Evolutionary conservation across 2,888 invertebrate species (phyloP).

Genomic region (Acleris laterana): DNA sequence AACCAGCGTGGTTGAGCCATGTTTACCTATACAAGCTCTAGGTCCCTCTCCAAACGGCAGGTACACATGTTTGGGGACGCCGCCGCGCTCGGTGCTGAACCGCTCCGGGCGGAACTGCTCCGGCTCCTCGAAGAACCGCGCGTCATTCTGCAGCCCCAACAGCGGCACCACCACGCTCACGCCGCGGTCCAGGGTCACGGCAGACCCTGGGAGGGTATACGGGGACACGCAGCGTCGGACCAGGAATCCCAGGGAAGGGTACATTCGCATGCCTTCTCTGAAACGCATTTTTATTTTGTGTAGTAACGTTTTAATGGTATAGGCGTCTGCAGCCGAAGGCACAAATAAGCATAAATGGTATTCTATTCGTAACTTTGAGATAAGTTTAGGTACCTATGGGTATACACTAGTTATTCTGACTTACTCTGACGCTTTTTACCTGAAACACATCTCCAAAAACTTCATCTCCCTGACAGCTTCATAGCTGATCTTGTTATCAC

Average conservation of each 20-base stretch:
- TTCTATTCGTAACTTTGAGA: no score
- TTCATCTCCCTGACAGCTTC: constrained; percentile 56
- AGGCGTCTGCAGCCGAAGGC: no score
- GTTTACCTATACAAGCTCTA: constrained; percentile 37
- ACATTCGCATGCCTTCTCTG: constrained; percentile 35
- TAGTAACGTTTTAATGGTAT: no score
- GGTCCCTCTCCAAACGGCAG: constrained; percentile 41
- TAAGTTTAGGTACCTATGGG: no score
- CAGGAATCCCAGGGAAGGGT: constrained; percentile 33
- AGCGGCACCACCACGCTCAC: constrained; percentile 32
- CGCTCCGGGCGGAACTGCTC: constrained; percentile 46
- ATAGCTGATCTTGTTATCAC: constrained; percentile 49
- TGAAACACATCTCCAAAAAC: constrained; percentile 53
- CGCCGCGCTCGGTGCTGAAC: constrained; percentile 35
- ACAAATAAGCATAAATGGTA: no score
- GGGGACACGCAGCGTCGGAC: constrained; percentile 25
- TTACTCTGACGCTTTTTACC: background rate
- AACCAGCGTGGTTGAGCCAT: no score
- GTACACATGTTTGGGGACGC: constrained; percentile 31
- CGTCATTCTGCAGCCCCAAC: constrained; percentile 39
- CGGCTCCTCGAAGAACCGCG: constrained; percentile 44
- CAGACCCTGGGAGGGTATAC: constrained; percentile 34
- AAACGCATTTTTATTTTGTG: background rate
- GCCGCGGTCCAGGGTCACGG: constrained; percentile 33
- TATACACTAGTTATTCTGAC: no score